Conservation (phyloP, 2,113 vertebrate species). For the Onychostoma macrolepis region DNA sequence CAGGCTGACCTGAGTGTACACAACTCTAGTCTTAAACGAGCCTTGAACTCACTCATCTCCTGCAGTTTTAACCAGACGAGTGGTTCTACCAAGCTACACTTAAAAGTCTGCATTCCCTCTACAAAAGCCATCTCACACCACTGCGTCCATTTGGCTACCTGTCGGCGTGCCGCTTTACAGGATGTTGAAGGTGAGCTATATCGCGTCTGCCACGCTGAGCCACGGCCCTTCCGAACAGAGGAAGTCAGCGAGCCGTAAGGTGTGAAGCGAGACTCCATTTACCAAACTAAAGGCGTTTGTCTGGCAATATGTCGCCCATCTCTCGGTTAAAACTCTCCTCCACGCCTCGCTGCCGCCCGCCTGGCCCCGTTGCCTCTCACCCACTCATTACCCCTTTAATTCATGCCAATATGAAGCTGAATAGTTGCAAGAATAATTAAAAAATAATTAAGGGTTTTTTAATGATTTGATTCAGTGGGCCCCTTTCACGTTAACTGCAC, state of each 20-base stretch:
- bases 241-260: slow-evolving; percentile 44
- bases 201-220: neutral
- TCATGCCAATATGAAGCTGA: slow-evolving; percentile 64
- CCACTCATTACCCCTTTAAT: slow-evolving; percentile 66
- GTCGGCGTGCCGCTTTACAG: slow-evolving; percentile 16
- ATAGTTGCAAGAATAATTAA: slow-evolving; percentile 80
- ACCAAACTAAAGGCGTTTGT: slow-evolving; percentile 27
- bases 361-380: slow-evolving; percentile 68
- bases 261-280: slow-evolving; percentile 52
- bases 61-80: neutral
- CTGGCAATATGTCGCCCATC: slow-evolving; percentile 67
- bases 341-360: slow-evolving; percentile 70
- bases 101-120: neutral
- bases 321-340: slow-evolving; percentile 73
- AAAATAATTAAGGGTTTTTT: slow-evolving; percentile 81
- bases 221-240: slow-evolving; percentile 61
- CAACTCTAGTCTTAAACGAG: slow-evolving; percentile 50
- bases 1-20: neutral
- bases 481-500: slow-evolving; percentile 61
- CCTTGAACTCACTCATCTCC: slow-evolving; percentile 23
- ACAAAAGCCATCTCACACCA: slow-evolving; percentile 26
- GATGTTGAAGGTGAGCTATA: slow-evolving; percentile 32
- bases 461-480: slow-evolving; percentile 85
- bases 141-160: slow-evolving; percentile 40
- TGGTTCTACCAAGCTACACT: neutral